phyloP scores from a whole-genome alignment of 2,797 vertebrate genomes.

The Amblyraja radiata region DNA sequence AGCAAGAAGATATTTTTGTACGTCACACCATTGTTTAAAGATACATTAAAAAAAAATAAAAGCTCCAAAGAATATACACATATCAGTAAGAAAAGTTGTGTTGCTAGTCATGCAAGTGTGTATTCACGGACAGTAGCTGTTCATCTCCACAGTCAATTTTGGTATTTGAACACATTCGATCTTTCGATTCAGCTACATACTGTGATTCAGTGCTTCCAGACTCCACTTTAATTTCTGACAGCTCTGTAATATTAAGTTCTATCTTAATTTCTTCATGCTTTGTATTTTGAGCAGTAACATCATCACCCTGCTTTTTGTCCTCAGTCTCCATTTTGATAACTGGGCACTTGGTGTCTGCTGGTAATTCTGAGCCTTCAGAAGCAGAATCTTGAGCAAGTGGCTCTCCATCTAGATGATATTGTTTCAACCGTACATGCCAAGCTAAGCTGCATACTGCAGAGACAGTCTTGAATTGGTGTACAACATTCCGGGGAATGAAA shows the following conservation, averaged over 20 bases:
- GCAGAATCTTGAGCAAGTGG: slow-evolving; percentile 47
- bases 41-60: slow-evolving; percentile 54
- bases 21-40: slow-evolving; percentile 68
- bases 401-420: slow-evolving; percentile 66
- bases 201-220: slow-evolving; percentile 55
- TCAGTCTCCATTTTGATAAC: slow-evolving; percentile 55
- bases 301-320: slow-evolving; percentile 47
- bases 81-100: slow-evolving; percentile 80
- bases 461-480: slow-evolving; percentile 97
- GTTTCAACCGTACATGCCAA: slow-evolving; percentile 84
- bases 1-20: slow-evolving; percentile 53
- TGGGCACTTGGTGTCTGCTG: slow-evolving; percentile 48
- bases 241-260: slow-evolving; percentile 51
- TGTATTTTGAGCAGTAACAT: slow-evolving; percentile 52
- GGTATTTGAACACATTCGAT: slow-evolving; percentile 61
- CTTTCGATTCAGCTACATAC: slow-evolving; percentile 67
- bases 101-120: slow-evolving; percentile 69
- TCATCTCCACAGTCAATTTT: slow-evolving; percentile 64
- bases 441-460: slow-evolving; percentile 95
- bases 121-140: slow-evolving; percentile 61
- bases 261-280: slow-evolving; percentile 53
- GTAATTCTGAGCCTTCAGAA: slow-evolving; percentile 44
- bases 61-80: slow-evolving; percentile 74
- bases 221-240: slow-evolving; percentile 60
- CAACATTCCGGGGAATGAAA: slow-evolving; percentile 93